Evolutionary conservation across 2,113 vertebrate genomes (phyloP).

Genomic region (Neoarius graeffei): DNA sequence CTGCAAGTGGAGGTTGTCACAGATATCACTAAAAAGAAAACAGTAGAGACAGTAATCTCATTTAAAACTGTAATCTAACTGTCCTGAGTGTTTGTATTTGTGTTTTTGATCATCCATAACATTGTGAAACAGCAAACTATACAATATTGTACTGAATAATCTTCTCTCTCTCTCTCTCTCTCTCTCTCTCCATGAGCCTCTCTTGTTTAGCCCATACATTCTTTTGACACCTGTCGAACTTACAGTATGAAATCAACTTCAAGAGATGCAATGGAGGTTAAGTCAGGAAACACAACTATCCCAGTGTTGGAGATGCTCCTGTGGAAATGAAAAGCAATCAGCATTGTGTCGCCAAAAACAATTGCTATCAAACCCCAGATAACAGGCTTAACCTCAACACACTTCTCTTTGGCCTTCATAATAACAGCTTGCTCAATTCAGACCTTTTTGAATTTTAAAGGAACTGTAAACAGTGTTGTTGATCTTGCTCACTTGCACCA

Average conservation of each 20-base stretch:
- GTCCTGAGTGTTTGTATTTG: not conserved
- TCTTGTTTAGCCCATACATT: not conserved
- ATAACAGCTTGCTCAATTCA: not conserved
- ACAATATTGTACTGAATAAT: not conserved
- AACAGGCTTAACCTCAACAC: not conserved
- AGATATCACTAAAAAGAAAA: slow-evolving; percentile 77
- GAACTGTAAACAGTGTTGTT: not conserved
- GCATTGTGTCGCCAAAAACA: not conserved
- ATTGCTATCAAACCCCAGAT: not conserved
- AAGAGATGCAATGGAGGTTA: slow-evolving; percentile 79
- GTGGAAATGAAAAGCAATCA: slow-evolving; percentile 43
- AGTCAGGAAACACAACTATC: slow-evolving; percentile 79
- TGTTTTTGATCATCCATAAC: not conserved
- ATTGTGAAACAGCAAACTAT: not conserved
- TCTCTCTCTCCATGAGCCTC: not conserved
- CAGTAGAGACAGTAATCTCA: not conserved
- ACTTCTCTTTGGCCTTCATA: not conserved
- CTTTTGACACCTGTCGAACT: slow-evolving; percentile 61
- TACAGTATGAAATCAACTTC: slow-evolving; percentile 84
- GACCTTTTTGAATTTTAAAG: not conserved
- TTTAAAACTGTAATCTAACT: not conserved
- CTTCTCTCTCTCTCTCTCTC: no score
- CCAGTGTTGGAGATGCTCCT: slow-evolving; percentile 88
- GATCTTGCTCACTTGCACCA: not conserved
- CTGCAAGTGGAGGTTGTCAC: slow-evolving; percentile 81